phyloP scores from a whole-genome alignment of 2,888 invertebrate genomes.

The Litoditis marina region DNA sequence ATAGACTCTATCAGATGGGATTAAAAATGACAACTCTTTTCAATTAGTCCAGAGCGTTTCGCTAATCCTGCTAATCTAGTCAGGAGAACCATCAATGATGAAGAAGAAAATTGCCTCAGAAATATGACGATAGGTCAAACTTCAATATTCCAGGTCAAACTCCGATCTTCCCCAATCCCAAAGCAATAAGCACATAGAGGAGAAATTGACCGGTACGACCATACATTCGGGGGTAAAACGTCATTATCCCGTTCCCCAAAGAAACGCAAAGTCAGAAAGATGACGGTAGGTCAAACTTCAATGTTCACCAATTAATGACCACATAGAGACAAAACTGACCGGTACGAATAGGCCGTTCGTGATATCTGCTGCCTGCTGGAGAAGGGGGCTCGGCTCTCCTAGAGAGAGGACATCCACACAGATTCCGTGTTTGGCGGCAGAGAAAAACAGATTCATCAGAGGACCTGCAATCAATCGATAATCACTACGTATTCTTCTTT shows the following conservation, averaged over 20 bases:
- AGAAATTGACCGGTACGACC: slow-evolving; percentile 12
- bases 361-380: slow-evolving; percentile 45
- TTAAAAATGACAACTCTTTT: slow-evolving; percentile 4
- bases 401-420: slow-evolving; percentile 39
- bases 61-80: too few species aligned
- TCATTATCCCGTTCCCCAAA: not conserved
- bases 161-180: too few species aligned
- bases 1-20: too few species aligned
- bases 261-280: not conserved
- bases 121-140: not conserved
- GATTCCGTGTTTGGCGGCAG: slow-evolving; percentile 37
- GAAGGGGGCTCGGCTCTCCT: slow-evolving; percentile 33
- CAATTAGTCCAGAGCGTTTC: too few species aligned
- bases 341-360: slow-evolving; percentile 36
- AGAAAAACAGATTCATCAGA: slow-evolving; percentile 44
- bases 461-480: slow-evolving; percentile 12
- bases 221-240: slow-evolving; percentile 34
- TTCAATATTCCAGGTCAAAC: too few species aligned
- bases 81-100: too few species aligned
- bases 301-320: not conserved
- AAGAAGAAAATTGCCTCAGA: too few species aligned
- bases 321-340: not conserved
- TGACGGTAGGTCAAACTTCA: slow-evolving; percentile 4
- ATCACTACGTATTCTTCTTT: too few species aligned
- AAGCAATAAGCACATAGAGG: not conserved